Base-by-base conservation (phyloP, 2,888 invertebrate genomes). In the Marronus borbonicus region DNA sequence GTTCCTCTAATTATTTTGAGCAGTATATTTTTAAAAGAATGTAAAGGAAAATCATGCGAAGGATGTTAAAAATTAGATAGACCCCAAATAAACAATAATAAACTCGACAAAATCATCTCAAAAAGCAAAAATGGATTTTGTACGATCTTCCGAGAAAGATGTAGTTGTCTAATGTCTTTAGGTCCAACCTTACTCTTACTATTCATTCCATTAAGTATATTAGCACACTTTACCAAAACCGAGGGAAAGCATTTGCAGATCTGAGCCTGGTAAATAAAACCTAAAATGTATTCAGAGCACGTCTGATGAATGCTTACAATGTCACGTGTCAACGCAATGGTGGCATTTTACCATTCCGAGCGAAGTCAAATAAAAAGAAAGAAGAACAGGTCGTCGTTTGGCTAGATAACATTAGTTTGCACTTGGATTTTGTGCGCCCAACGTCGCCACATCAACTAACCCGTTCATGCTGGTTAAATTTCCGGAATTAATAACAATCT, bases 251-350 rank as follows among this genome's bases (percentile, higher is more conserved):
- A 31, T 64, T 14, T 28, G 62, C 17, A 20, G 65, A 20, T 66
- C n/a, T 36, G 20, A 5, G 20, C 65, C 8, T 17, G 20, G 44
- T 39, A 66, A 66, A 44, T 66, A 64, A 66, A 66, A 66, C 39
- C 39, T 66, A 66, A 66, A 66, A 66, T 66, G 65, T 66, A 66
- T 66, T 66, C 65, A 8, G 65, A 39, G 10, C 65, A 66, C 65
- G 65, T 66, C 65, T 20, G 65, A 44, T 39, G 65, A 8, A 3
- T 39, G 65, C 65, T 66, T 66, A 66, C 65, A 39, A 66, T 66
- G 65, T 66, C 65, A 66, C 65, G 65, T 66, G 65, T 66, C 65
- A 66, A 66, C 65, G 20, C 55, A 20, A 58, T 20, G 62, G 12
- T 8, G 10, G 65, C 39, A 66, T 66, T 66, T n/a, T 66, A 66